phyloP scores from a whole-genome alignment of 2,113 vertebrate species.

The Pachyramphus minor region DNA sequence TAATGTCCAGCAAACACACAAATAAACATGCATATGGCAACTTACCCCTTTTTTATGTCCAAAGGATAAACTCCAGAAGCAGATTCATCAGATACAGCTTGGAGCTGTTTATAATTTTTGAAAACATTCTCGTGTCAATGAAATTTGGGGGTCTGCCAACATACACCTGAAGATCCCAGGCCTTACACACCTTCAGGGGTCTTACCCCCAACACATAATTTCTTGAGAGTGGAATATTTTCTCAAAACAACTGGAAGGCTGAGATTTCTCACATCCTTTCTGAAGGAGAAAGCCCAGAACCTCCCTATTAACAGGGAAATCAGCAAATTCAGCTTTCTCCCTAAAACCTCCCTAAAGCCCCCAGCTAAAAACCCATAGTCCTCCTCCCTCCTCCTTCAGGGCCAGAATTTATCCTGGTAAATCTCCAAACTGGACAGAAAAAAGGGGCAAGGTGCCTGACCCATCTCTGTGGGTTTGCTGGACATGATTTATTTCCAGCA shows the following conservation, averaged over 20 bases:
- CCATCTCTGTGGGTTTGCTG: neutral
- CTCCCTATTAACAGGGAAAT: accelerated
- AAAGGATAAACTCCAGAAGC: neutral
- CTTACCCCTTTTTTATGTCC: neutral
- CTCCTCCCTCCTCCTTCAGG: neutral
- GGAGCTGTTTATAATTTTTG: neutral
- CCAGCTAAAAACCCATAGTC: neutral
- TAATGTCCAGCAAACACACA: neutral
- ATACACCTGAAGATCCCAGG: neutral
- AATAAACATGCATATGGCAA: neutral
- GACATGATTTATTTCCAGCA: neutral
- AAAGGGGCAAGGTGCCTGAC: neutral
- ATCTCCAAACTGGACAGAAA: neutral
- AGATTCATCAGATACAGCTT: neutral
- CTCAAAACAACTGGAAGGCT: neutral
- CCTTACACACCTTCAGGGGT: neutral
- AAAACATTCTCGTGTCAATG: accelerated
- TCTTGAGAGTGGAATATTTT: neutral
- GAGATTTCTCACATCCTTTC: neutral
- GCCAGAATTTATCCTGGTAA: neutral
- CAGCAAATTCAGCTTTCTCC: neutral
- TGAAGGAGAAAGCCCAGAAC: neutral
- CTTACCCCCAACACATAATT: neutral
- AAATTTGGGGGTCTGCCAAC: neutral
- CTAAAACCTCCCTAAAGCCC: neutral